Percentiles rank a stretch among this genome's conserved stretches.
These are phyloP conservation scores for Sibirionetta formosa DNA, from an alignment of 2,797 vertebrate genomes.

Conservation along the genomic window DNA sequence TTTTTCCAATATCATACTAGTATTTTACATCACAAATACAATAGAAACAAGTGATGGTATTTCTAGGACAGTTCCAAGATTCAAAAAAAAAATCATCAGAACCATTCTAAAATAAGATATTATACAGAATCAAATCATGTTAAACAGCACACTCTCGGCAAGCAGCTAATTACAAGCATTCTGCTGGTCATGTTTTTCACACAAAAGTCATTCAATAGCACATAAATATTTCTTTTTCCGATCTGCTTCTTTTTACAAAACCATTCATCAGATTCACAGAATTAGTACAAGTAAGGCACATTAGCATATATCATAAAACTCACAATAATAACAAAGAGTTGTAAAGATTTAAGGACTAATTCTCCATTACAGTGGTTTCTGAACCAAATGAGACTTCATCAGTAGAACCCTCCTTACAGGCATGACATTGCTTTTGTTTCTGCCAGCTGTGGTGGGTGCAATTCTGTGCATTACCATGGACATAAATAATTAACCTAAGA, in stretches of 20 bases:
- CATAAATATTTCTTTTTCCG: constrained; percentile 82
- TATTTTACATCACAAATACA: constrained; percentile 79
- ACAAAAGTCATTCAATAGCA: constrained; percentile 81
- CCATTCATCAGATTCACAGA: constrained; percentile 81
- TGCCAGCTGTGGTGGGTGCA: constrained; percentile 41
- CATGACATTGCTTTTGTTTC: neutral
- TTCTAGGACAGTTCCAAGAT: constrained; percentile 74
- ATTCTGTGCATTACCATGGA: constrained; percentile 15
- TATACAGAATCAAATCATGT: constrained; percentile 79
- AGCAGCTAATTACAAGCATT: constrained; percentile 83
- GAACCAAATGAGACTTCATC: constrained; percentile 7
- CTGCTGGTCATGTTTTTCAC: constrained; percentile 82
- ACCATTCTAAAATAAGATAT: constrained; percentile 79
- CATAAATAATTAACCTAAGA: constrained; percentile 49
- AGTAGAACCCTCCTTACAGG: constrained; percentile 7
- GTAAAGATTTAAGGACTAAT: constrained; percentile 67
- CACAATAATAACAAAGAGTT: constrained; percentile 76
- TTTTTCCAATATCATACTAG: constrained; percentile 63
- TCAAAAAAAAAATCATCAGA: constrained; percentile 76
- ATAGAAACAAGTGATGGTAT: constrained; percentile 67
- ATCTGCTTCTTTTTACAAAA: constrained; percentile 82
- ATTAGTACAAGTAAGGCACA: constrained; percentile 85
- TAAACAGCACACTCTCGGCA: constrained; percentile 80
- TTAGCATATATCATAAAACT: constrained; percentile 83
- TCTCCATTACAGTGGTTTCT: constrained; percentile 62